These are phyloP conservation scores for Drosophila tristis DNA, from an alignment of 1,140 invertebrate species.

Conservation along the genomic window DNA sequence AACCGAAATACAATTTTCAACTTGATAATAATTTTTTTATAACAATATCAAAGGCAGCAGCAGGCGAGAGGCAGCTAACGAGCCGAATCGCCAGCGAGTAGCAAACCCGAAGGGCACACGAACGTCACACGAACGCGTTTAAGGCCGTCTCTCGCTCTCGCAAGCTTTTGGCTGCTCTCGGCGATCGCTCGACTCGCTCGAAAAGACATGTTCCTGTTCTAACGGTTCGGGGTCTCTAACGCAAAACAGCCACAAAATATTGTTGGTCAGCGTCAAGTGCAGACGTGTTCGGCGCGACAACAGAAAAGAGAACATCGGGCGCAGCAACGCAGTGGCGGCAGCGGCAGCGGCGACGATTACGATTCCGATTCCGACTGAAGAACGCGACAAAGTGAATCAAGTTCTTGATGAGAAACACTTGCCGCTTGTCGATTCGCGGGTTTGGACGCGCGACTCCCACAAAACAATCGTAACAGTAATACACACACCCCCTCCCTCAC, in stretches of 20 bases:
- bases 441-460: conserved; percentile 37
- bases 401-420: conserved; percentile 59
- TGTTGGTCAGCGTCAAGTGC: conserved; percentile 60
- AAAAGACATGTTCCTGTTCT: conserved; percentile 33
- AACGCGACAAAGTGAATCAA: conserved; percentile 44
- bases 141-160: not conserved
- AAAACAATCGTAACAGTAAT: conserved; percentile 29
- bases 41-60: conserved; percentile 33
- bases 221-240: conserved; percentile 24
- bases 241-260: conserved; percentile 31
- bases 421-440: conserved; percentile 55
- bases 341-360: conserved; percentile 10
- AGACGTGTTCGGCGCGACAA: conserved; percentile 10
- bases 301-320: conserved; percentile 11
- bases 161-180: not conserved
- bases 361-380: conserved; percentile 26
- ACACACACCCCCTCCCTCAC: not conserved
- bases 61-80: conserved; percentile 17
- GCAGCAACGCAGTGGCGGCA: not conserved
- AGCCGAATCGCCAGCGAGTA: too few relatives aligned
- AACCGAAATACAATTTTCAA: conserved; percentile 34
- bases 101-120: conserved; percentile 2
- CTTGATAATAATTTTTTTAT: conserved; percentile 45
- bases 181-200: too few relatives aligned
- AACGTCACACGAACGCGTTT: not conserved